A percentile compares a stretch with the other conserved stretches of the same genome.
phyloP scores from a whole-genome alignment of 2,888 invertebrate species.

The Sesamia inferens region DNA sequence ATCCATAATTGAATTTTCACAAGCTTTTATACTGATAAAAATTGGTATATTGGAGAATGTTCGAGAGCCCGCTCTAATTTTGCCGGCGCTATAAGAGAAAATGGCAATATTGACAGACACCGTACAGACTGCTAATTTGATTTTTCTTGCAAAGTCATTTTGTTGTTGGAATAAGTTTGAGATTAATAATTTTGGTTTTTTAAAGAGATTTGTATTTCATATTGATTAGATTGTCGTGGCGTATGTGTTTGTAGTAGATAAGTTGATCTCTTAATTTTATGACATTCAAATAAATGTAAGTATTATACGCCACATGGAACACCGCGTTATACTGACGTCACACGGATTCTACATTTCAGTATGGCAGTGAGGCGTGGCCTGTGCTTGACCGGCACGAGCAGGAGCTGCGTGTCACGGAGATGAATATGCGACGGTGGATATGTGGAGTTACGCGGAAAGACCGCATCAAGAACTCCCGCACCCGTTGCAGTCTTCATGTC shows the following conservation, averaged over 20 bases:
- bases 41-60: slow-evolving; percentile 72
- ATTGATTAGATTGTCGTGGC: background rate
- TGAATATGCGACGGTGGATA: too few relatives aligned
- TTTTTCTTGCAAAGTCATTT: slow-evolving; percentile 43
- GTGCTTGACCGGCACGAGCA: too few relatives aligned
- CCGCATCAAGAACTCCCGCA: too few relatives aligned
- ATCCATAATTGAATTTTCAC: slow-evolving; percentile 82
- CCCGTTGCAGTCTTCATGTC: too few relatives aligned
- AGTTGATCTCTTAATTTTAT: too few relatives aligned
- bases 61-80: slow-evolving; percentile 63
- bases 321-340: too few relatives aligned
- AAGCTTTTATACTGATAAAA: slow-evolving; percentile 79
- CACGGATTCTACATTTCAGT: too few relatives aligned
- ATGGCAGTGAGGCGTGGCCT: too few relatives aligned
- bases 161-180: slow-evolving; percentile 19
- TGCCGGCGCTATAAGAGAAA: slow-evolving; percentile 57
- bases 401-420: too few relatives aligned
- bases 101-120: slow-evolving; percentile 64
- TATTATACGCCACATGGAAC: too few relatives aligned
- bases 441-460: too few relatives aligned
- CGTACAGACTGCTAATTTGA: slow-evolving; percentile 50
- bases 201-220: background rate
- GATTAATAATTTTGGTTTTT: slow-evolving; percentile 15
- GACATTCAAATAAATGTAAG: too few relatives aligned
- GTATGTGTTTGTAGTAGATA: background rate